Evolutionary conservation across 2,888 invertebrate species (phyloP).

Genomic region (Gonocerus acuteangulatus): DNA sequence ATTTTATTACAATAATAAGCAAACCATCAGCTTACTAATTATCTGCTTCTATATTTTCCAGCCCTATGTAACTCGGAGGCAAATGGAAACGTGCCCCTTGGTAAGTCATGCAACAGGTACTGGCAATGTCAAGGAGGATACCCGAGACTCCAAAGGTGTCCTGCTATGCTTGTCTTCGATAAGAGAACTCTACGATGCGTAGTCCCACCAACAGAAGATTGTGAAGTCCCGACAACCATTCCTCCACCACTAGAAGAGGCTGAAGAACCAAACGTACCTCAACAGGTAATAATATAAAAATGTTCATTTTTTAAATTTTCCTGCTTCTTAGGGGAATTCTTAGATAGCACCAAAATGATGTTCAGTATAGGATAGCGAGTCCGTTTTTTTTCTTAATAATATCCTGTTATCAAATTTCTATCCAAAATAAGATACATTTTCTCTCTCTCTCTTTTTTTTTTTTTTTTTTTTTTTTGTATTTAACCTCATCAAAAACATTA

Average conservation of each 20-base stretch:
- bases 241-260: slow-evolving; percentile 54
- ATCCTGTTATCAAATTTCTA: no score
- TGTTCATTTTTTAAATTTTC: neutral
- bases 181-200: slow-evolving; percentile 73
- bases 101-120: slow-evolving; percentile 87
- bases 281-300: slow-evolving; percentile 18
- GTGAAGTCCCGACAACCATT: slow-evolving; percentile 49
- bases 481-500: no score
- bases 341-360: no score
- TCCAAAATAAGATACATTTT: no score
- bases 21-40: no score
- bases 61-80: slow-evolving; percentile 85
- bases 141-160: slow-evolving; percentile 81
- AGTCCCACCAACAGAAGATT: slow-evolving; percentile 83
- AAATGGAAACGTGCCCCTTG: slow-evolving; percentile 82
- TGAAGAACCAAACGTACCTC: slow-evolving; percentile 38
- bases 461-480: no score
- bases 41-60: no score
- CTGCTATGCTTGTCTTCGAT: slow-evolving; percentile 85
- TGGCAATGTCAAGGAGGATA: slow-evolving; percentile 93
- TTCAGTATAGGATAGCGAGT: no score
- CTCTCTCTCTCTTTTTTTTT: no score
- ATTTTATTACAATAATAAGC: no score
- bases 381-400: no score
- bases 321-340: no score